Evolutionary conservation across 37 sponge, comb jelly and placozoan species (phyloP).

Genomic region (Crambe crambe): DNA sequence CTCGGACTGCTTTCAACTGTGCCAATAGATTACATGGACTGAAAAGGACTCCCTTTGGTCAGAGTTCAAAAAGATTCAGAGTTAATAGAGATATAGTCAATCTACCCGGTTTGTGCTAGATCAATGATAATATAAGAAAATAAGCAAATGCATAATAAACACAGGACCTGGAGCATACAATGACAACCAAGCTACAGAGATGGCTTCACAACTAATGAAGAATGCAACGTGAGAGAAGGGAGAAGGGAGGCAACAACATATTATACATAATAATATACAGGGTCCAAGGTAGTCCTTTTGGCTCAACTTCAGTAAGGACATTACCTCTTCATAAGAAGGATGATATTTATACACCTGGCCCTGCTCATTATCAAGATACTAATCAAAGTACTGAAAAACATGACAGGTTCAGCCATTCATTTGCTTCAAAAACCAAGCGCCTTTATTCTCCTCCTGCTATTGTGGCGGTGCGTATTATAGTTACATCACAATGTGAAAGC

Average conservation of each 20-base stretch:
- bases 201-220: conserved; percentile 64
- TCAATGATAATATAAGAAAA: too few relatives aligned
- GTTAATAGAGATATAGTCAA: conserved; percentile 20
- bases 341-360: conserved; percentile 74
- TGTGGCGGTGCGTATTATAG: conserved; percentile 45
- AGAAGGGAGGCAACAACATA: too few relatives aligned
- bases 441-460: conserved; percentile 73
- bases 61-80: conserved; percentile 88
- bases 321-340: conserved; percentile 79
- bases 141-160: not conserved
- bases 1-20: conserved; percentile 81
- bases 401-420: conserved; percentile 35
- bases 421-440: conserved; percentile 75
- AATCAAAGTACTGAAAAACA: not conserved
- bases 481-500: not conserved
- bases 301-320: conserved; percentile 84
- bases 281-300: conserved; percentile 73
- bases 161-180: conserved; percentile 92
- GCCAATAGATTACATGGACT: conserved; percentile 54
- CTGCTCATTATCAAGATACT: conserved; percentile 53
- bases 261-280: too few relatives aligned
- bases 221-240: conserved; percentile 62
- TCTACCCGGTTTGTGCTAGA: conserved; percentile 51
- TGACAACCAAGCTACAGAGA: conserved; percentile 61
- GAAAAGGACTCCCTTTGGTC: conserved; percentile 91